These are phyloP conservation scores for Corythornis leucogaster DNA, from an alignment of 2,797 vertebrate genomes.

Conservation along the genomic window DNA sequence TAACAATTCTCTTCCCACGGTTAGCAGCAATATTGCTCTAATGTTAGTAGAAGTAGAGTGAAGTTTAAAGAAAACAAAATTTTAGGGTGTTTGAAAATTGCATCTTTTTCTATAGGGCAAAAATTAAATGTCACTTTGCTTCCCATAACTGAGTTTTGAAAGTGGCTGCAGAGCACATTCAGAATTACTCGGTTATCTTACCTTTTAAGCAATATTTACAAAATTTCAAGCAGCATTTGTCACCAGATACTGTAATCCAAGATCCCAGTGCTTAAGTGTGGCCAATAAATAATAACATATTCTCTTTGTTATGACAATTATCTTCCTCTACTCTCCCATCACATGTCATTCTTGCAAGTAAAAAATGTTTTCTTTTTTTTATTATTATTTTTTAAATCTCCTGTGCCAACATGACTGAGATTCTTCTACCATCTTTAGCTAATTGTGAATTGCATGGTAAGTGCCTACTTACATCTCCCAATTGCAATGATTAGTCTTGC, in stretches of 20 bases:
- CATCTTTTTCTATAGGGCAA: background rate
- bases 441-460: slow-evolving; percentile 60
- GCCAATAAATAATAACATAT: slow-evolving; percentile 76
- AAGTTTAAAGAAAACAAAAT: background rate
- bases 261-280: slow-evolving; percentile 47
- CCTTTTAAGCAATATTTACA: slow-evolving; percentile 66
- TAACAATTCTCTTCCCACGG: background rate
- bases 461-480: slow-evolving; percentile 40
- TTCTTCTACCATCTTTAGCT: slow-evolving; percentile 48
- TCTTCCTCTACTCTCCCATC: slow-evolving; percentile 64
- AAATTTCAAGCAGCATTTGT: slow-evolving; percentile 59
- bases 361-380: slow-evolving; percentile 7
- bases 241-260: slow-evolving; percentile 66
- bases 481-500: slow-evolving; percentile 43
- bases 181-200: slow-evolving; percentile 21
- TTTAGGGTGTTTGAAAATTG: background rate
- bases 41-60: background rate
- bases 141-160: background rate
- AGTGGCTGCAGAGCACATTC: background rate
- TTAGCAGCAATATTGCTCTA: background rate
- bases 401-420: slow-evolving; percentile 33
- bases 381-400: background rate
- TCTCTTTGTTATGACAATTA: slow-evolving; percentile 75
- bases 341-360: slow-evolving; percentile 68
- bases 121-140: background rate